Evolutionary conservation across 2,797 vertebrate species (phyloP).

Genomic region (Argyrosomus regius): DNA sequence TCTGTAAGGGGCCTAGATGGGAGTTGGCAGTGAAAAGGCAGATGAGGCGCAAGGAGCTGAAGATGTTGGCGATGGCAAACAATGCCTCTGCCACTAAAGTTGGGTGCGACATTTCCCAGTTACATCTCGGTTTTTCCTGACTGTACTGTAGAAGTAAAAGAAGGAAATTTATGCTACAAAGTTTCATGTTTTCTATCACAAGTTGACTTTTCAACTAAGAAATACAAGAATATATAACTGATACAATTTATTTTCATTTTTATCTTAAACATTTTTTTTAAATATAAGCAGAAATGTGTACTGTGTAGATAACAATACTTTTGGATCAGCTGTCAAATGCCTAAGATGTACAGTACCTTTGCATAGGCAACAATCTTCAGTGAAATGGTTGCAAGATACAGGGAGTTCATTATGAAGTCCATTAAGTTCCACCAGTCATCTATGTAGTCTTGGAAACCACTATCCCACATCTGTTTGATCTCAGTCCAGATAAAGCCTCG

Average conservation of each 20-base stretch:
- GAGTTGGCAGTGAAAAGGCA: constrained; percentile 98
- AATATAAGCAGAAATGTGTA: neutral
- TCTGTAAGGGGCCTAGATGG: constrained; percentile 97
- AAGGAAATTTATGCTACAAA: neutral
- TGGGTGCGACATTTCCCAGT: constrained; percentile 97
- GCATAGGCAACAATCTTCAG: constrained; percentile 95
- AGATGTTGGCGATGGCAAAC: constrained; percentile 98
- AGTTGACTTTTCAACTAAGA: neutral
- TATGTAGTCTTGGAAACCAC: constrained; percentile 95
- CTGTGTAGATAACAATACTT: neutral
- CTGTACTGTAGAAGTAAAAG: constrained; percentile 86
- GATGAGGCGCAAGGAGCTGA: constrained; percentile 97
- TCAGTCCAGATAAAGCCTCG: constrained; percentile 98
- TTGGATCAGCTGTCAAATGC: neutral
- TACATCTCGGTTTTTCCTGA: constrained; percentile 80
- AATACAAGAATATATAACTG: neutral
- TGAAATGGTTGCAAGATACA: constrained; percentile 97
- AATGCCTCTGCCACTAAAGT: constrained; percentile 96
- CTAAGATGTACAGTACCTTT: constrained; percentile 86
- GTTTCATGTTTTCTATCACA: neutral
- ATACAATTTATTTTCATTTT: neutral
- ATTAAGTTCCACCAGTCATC: constrained; percentile 99
- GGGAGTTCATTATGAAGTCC: constrained; percentile 99
- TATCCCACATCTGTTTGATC: constrained; percentile 99
- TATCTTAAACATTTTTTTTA: neutral